Conservation (phyloP, 64 coral and sea anemone genomes). For the Anthopleura sola region DNA sequence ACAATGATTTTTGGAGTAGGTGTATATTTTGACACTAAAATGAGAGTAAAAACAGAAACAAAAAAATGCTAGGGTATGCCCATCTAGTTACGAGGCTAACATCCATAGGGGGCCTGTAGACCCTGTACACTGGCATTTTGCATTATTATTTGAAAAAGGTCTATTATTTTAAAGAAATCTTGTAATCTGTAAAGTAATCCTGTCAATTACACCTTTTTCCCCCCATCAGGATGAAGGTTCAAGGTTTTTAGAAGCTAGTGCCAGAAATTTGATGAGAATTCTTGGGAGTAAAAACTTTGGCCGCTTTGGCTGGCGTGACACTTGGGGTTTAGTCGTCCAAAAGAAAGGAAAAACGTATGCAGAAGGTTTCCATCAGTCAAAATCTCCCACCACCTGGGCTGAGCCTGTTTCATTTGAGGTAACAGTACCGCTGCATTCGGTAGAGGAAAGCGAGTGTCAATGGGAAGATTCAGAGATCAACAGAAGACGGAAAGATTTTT, state of each 20-base stretch:
- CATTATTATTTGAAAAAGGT: too few relatives aligned
- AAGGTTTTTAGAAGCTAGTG: constrained; percentile 75
- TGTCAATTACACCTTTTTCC: background rate
- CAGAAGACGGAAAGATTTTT: constrained; percentile 71
- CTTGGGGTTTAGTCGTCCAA: constrained; percentile 86
- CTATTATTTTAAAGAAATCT: too few relatives aligned
- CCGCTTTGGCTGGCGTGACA: constrained; percentile 76
- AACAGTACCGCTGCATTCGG: constrained; percentile 59
- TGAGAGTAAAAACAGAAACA: too few relatives aligned
- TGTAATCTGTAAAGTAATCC: background rate
- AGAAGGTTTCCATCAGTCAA: constrained; percentile 67
- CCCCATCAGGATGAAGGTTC: constrained; percentile 86
- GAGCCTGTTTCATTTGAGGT: constrained; percentile 71
- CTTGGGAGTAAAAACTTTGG: constrained; percentile 85
- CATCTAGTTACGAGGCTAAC: too few relatives aligned
- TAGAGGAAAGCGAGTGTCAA: constrained; percentile 60
- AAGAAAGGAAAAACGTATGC: constrained; percentile 86
- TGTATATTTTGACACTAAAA: too few relatives aligned
- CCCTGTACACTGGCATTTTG: too few relatives aligned
- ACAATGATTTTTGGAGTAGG: too few relatives aligned
- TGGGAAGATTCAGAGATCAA: constrained; percentile 72
- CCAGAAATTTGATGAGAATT: constrained; percentile 77
- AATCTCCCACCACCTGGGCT: constrained; percentile 72
- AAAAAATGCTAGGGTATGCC: too few relatives aligned
- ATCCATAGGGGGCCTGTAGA: too few relatives aligned